Percentiles rank a stretch among this genome's conserved stretches.
Evolutionary conservation across 2,888 invertebrate species (phyloP).

Genomic region (Hipparchia sbordonii): DNA sequence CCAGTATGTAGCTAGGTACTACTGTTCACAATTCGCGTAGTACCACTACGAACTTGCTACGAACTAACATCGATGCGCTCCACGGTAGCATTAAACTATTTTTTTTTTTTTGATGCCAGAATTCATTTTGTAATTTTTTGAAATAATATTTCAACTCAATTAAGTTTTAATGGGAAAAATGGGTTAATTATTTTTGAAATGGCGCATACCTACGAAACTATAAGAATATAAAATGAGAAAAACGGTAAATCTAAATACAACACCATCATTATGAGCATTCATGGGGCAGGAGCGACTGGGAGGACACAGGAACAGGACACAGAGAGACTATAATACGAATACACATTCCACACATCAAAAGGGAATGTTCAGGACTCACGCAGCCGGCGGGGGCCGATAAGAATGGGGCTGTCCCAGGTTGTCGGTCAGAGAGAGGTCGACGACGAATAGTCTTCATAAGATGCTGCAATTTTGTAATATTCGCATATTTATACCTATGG

Average conservation of each 20-base stretch:
- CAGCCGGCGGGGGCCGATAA: constrained; percentile 72
- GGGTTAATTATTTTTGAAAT: constrained; percentile 29
- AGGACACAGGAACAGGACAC: constrained; percentile 47
- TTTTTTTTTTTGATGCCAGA: neutral
- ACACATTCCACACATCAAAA: constrained; percentile 79
- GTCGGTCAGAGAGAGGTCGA: constrained; percentile 87
- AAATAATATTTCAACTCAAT: constrained; percentile 13
- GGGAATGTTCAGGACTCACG: constrained; percentile 76
- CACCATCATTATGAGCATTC: constrained; percentile 61
- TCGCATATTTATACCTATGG: constrained; percentile 81
- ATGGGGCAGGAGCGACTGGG: constrained; percentile 51
- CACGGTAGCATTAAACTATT: constrained; percentile 18
- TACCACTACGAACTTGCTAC: constrained; percentile 32
- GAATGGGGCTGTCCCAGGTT: constrained; percentile 76
- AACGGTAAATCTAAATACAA: constrained; percentile 58
- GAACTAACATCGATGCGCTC: constrained; percentile 30
- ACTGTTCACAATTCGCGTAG: constrained; percentile 26
- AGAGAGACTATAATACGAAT: constrained; percentile 60
- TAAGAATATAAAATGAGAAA: constrained; percentile 43
- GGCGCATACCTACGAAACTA: constrained; percentile 40
- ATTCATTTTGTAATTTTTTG: neutral
- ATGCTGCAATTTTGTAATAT: constrained; percentile 86
- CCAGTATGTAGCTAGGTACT: constrained; percentile 20
- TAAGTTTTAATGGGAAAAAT: constrained; percentile 7
- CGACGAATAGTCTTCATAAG: constrained; percentile 88